Percentiles rank a stretch among this genome's conserved stretches.
Evolutionary conservation across 2,113 vertebrate species (phyloP).

Genomic region (Percopsis transmontana): DNA sequence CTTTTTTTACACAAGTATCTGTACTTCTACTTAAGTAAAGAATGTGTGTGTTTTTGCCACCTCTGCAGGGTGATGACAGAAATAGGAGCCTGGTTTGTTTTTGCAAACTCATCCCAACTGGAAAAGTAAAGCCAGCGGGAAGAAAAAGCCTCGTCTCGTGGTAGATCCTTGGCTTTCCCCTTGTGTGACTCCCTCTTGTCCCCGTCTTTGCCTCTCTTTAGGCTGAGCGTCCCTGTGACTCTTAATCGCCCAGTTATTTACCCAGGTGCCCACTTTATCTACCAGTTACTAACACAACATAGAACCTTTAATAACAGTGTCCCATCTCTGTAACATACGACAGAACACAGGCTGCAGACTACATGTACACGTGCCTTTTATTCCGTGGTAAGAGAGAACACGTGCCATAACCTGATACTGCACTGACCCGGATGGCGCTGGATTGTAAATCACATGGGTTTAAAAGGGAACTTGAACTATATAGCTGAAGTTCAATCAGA

Average conservation of each 20-base stretch:
- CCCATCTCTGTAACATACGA: slow-evolving; percentile 19
- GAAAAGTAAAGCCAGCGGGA: slow-evolving; percentile 55
- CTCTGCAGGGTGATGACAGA: slow-evolving; percentile 41
- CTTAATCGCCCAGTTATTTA: too few species aligned
- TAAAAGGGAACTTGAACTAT: slow-evolving; percentile 14
- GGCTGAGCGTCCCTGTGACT: neutral
- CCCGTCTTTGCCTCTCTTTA: neutral
- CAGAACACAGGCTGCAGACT: slow-evolving; percentile 14
- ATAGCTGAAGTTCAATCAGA: neutral
- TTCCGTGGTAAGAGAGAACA: slow-evolving; percentile 18
- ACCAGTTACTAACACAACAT: neutral
- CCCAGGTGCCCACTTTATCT: neutral
- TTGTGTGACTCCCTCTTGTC: neutral
- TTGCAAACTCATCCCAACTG: slow-evolving; percentile 63
- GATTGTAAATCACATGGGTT: neutral
- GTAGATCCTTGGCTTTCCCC: slow-evolving; percentile 1
- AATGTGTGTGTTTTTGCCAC: too few species aligned
- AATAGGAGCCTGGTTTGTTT: slow-evolving; percentile 53
- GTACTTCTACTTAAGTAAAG: too few species aligned
- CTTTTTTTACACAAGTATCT: too few species aligned
- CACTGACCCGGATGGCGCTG: neutral
- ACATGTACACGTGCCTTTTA: slow-evolving; percentile 37
- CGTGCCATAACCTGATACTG: neutral
- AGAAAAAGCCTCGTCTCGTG: slow-evolving; percentile 22
- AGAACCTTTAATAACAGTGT: neutral